Base-by-base conservation (phyloP, 2,113 vertebrate species). In the Passer domesticus region DNA sequence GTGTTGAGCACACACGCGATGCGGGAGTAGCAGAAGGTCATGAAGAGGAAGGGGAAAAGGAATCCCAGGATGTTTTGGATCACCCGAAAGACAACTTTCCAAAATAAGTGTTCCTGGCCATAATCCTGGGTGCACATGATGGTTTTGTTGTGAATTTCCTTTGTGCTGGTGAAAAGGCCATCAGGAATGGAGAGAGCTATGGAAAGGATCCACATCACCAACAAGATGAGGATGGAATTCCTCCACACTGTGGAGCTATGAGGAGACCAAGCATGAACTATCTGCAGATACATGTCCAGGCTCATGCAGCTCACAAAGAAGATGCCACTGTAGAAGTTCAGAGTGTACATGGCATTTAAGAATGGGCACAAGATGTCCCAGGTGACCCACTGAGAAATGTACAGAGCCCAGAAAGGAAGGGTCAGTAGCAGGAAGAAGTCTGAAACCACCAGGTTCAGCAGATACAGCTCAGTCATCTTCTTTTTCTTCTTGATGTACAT, bases 241-340 rank as follows among this genome's bases (percentile, higher is more conserved):
- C 47, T 87, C 44, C 13, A 24, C 12, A 88, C 83, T 1, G 28
- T 28, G 28, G 90, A 87, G 31, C 92, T 87, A 37, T 15, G 90
- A 72, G 88, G 52, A 50, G 90, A 94, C 41, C 52, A 88, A 39
- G 86, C 70, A 2, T 95, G 93, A 31, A 97, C 96, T 3, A 97
- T 84, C 82, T 96, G 95, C 80, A 98, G 88, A 60, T 98, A 98
- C 78, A 93, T 97, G 77, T 98, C 97, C 96, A 98, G 94, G 50
- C 96, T 98, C 98, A 98, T 97, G 76, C 96, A 98, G 35, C 98
- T 96, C 31, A 98, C 95, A 43, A 98, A 97, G 87, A 98, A 98
- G 83, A 98, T 86, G 31, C 98, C 97, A 11, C 98, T 97, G 92
- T 98, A 98, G 82, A 98, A 96, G 77, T 97, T 98, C 22, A 97